phyloP scores from a whole-genome alignment of 2,113 vertebrate species.

The Setophaga coronata region DNA sequence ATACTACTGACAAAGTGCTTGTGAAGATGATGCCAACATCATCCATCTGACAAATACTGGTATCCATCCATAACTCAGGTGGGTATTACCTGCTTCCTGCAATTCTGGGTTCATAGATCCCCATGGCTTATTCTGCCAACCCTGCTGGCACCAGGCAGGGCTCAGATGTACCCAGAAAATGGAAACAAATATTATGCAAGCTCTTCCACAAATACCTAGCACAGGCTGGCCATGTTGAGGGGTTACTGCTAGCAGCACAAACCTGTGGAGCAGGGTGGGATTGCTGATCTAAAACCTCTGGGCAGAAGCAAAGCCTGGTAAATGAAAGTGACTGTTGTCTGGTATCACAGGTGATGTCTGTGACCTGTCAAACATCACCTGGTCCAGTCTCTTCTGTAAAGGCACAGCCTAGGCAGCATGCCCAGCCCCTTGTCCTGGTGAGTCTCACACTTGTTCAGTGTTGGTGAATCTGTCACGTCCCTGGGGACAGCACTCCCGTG shows the following conservation, averaged over 20 bases:
- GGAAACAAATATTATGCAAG: background rate
- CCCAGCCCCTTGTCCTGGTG: background rate
- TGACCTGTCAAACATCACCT: background rate
- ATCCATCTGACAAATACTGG: background rate
- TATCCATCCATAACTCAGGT: background rate
- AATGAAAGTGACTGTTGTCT: background rate
- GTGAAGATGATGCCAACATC: background rate
- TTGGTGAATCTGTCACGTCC: background rate
- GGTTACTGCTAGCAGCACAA: background rate
- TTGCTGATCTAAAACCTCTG: background rate
- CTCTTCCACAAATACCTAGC: background rate
- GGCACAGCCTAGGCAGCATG: background rate
- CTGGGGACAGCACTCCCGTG: background rate
- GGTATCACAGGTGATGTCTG: background rate
- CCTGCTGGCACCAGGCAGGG: background rate
- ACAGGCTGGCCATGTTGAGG: background rate
- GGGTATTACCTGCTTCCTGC: background rate
- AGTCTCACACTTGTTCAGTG: background rate
- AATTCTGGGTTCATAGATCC: background rate
- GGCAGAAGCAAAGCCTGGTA: background rate
- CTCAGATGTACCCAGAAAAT: background rate
- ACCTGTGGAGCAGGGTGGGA: background rate
- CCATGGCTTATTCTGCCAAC: slow-evolving; percentile 2
- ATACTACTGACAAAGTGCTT: background rate
- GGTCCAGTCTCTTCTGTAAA: background rate